A percentile compares a stretch with the other conserved stretches of the same genome.
Conservation (phyloP, 2,797 vertebrate species). For the Odontamblyopus lacepedii region DNA sequence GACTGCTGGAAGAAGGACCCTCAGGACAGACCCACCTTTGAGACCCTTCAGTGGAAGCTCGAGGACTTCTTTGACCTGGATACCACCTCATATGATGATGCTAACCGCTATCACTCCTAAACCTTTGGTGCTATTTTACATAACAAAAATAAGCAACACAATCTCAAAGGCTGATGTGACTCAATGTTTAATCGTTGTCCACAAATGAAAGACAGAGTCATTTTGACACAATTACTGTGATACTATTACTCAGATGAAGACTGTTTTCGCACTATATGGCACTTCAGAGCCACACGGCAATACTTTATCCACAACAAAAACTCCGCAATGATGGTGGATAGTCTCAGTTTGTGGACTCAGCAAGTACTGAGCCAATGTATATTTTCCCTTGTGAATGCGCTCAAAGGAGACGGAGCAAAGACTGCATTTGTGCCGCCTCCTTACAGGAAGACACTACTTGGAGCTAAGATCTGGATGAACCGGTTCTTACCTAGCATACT, state of each 20-base stretch:
- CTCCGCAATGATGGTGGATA: not conserved
- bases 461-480: slow-evolving; percentile 36
- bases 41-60: slow-evolving; percentile 82
- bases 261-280: not conserved
- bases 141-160: not conserved
- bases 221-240: not conserved
- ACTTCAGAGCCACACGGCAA: not conserved
- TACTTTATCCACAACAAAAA: not conserved
- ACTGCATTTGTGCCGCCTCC: not conserved
- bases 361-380: not conserved
- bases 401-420: not conserved
- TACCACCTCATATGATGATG: slow-evolving; percentile 62
- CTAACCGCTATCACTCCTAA: slow-evolving; percentile 50
- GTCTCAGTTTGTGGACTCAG: slow-evolving; percentile 7
- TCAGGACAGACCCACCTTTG: slow-evolving; percentile 82
- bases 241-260: not conserved
- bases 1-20: slow-evolving; percentile 84
- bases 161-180: slow-evolving; percentile 2
- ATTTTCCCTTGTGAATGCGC: not conserved
- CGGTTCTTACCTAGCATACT: slow-evolving; percentile 32
- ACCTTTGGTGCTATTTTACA: not conserved
- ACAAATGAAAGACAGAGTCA: not conserved
- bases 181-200: not conserved
- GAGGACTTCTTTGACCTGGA: slow-evolving; percentile 82
- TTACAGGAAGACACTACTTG: slow-evolving; percentile 10